Base-by-base conservation (phyloP, 2,113 vertebrate genomes). In the Nothobranchius kuhntae region DNA sequence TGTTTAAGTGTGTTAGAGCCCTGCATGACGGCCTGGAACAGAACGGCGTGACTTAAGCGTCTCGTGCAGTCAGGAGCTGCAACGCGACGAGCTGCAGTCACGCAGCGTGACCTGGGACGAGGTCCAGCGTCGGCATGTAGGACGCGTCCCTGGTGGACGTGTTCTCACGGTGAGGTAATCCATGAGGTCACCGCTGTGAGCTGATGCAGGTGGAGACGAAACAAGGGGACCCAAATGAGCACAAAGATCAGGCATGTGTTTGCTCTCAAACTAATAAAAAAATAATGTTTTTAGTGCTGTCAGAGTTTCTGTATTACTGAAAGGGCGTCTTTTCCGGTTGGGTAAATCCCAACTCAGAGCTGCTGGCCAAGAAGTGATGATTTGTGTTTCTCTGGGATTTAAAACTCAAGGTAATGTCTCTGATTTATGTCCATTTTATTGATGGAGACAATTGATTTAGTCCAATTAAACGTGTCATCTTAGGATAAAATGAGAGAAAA, bases 181-280 rank as follows among this genome's bases (percentile, higher is more conserved):
- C 77, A 88, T 90, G 83, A 91, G 79, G 85, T 89, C 82, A 91
- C 57, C 13, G 53, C 77, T 63, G 78, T 7, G 65, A 61, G 78
- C 81, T 88, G 78, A 80, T 88, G 86, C 88, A 93, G 89, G 89
- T 91, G 88, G 89, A 87, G 79, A 78, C 71, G 51, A 56, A 73
- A 84, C 78, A 4, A 61, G 54, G 78, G 68, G 71, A 84, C 79
- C 56, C 53, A 45, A 66, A 56, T 71, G 48, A 77, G 15, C 58
- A 57, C 13, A 26, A 70, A n/a, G 45, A 56, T 11, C 35, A 58
- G 78, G 75, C 85, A 87, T 71, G 51, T 82, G 85, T 77, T 76
- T 65, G 78, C 67, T 78, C 69, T 80, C 84, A 53, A 68, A 73
- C 54, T 40, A 38, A 68, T 62, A 50, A 61, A 44, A 71, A 36